Conservation (phyloP, 2,888 invertebrate genomes). For the Ametastegia equiseti region DNA sequence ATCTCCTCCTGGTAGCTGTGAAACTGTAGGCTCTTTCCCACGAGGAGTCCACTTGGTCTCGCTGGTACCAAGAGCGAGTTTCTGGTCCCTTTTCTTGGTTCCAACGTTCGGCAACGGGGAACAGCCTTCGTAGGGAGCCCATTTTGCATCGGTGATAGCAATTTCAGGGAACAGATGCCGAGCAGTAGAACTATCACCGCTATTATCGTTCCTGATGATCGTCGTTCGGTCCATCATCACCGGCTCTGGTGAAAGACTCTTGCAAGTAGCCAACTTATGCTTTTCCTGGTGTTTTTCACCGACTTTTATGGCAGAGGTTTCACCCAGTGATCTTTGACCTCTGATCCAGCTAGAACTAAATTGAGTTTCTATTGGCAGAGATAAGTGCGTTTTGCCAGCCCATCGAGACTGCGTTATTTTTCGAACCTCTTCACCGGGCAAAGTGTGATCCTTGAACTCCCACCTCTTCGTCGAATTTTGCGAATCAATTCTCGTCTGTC, state of each 20-base stretch:
- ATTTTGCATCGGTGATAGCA: conserved; percentile 67
- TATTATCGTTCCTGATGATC: background rate
- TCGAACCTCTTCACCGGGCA: conserved; percentile 53
- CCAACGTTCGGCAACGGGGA: conserved; percentile 71
- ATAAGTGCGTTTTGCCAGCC: conserved; percentile 72
- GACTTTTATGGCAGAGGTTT: conserved; percentile 69
- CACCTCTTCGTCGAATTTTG: conserved; percentile 61
- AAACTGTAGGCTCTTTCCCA: conserved; percentile 31
- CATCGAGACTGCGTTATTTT: conserved; percentile 65
- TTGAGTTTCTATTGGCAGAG: conserved; percentile 69
- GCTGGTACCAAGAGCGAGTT: conserved; percentile 59
- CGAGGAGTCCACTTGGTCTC: conserved; percentile 71
- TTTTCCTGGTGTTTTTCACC: conserved; percentile 64
- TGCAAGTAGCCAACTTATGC: conserved; percentile 65
- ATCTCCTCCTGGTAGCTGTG: conserved; percentile 46
- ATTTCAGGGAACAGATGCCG: conserved; percentile 69
- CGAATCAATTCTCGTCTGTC: conserved; percentile 37
- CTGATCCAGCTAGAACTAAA: conserved; percentile 63
- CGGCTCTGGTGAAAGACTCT: conserved; percentile 73
- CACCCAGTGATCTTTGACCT: conserved; percentile 62
- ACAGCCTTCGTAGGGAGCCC: conserved; percentile 72
- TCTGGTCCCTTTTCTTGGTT: conserved; percentile 69
- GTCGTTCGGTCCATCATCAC: conserved; percentile 53
- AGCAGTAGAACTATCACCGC: background rate
- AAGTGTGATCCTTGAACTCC: conserved; percentile 61